These are phyloP conservation scores for Caradrina clavipalpis DNA, from an alignment of 2,888 invertebrate species.

Conservation along the genomic window DNA sequence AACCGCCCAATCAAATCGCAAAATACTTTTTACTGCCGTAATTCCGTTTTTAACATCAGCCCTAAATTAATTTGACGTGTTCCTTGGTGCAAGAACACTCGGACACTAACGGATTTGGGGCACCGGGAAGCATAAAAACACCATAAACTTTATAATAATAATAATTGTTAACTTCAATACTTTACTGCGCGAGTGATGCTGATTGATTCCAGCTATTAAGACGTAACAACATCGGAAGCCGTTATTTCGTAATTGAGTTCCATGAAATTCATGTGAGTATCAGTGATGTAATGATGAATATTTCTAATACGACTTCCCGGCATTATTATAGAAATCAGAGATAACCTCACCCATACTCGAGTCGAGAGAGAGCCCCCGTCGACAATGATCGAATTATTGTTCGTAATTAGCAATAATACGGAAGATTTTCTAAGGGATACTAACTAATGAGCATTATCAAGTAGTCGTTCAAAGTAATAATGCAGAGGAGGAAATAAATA, in stretches of 20 bases:
- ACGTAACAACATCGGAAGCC: slow-evolving; percentile 28
- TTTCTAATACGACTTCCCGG: not conserved
- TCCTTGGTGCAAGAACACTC: slow-evolving; percentile 35
- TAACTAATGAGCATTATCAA: not conserved
- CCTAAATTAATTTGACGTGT: slow-evolving; percentile 52
- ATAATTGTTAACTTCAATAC: slow-evolving; percentile 49
- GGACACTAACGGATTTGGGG: slow-evolving; percentile 44
- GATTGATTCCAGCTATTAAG: slow-evolving; percentile 46
- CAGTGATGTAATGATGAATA: not conserved
- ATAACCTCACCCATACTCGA: too few relatives aligned
- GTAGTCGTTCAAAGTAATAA: not conserved
- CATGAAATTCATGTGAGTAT: slow-evolving; percentile 12
- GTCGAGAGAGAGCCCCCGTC: not conserved
- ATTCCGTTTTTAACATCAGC: slow-evolving; percentile 48
- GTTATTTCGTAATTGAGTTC: slow-evolving; percentile 39
- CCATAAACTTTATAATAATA: slow-evolving; percentile 48
- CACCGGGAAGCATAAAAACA: slow-evolving; percentile 59
- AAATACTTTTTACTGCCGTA: slow-evolving; percentile 36
- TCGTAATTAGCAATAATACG: not conserved
- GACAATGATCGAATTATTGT: not conserved
- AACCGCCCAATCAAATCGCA: slow-evolving; percentile 38
- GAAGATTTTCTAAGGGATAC: not conserved
- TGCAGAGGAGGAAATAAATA: not conserved
- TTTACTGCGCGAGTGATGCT: slow-evolving; percentile 15
- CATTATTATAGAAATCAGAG: not conserved